Percentiles rank a stretch among this genome's conserved stretches.
These are phyloP conservation scores for Anorthoa munda DNA, from an alignment of 2,888 invertebrate species.

Conservation along the genomic window DNA sequence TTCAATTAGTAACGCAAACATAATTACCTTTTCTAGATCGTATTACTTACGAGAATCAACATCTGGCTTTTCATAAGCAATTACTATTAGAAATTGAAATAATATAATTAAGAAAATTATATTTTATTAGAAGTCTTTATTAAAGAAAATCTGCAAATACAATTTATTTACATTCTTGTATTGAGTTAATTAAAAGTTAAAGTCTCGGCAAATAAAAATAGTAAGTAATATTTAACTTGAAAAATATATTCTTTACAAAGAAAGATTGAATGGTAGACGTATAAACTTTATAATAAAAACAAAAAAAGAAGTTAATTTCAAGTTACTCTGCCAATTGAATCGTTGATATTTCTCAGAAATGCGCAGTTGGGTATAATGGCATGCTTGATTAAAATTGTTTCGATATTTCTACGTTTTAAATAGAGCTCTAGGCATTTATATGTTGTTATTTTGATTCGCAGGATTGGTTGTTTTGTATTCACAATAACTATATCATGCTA, in stretches of 20 bases:
- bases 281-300: conserved; percentile 15
- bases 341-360: conserved; percentile 7
- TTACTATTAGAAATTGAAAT: conserved; percentile 11
- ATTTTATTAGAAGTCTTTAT: conserved; percentile 2
- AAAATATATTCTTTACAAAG: conserved; percentile 14
- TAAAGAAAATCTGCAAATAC: conserved; percentile 16
- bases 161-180: conserved; percentile 26
- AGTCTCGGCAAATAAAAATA: conserved; percentile 40
- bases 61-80: conserved; percentile 23
- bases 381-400: conserved; percentile 22
- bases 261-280: conserved; percentile 15
- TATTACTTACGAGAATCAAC: neutral
- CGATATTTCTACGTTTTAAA: neutral
- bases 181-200: conserved; percentile 46
- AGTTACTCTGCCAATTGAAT: conserved; percentile 28
- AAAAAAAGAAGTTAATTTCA: conserved; percentile 19
- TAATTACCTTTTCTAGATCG: neutral
- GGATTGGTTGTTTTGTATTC: too few species aligned
- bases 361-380: neutral
- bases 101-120: conserved; percentile 17
- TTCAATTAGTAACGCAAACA: neutral
- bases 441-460: too few species aligned
- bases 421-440: too few species aligned
- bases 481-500: too few species aligned
- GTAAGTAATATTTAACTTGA: conserved; percentile 29